These are phyloP conservation scores for Dolichopus griseipennis DNA, from an alignment of 2,888 invertebrate species.

Conservation along the genomic window DNA sequence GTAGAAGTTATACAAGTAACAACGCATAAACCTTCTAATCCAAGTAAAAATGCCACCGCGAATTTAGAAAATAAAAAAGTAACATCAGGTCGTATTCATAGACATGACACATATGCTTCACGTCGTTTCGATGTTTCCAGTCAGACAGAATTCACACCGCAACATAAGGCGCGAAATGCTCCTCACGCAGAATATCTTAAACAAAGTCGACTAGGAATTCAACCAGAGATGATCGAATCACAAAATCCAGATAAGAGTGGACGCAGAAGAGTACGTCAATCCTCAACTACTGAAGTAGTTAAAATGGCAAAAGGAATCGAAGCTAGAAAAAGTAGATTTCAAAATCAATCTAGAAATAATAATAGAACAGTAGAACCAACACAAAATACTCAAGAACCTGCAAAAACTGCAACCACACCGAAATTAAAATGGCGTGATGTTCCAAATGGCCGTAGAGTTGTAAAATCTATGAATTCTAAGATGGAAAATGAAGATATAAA, in stretches of 20 bases:
- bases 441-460: slow-evolving; percentile 18
- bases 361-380: slow-evolving; percentile 10
- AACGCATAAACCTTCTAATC: background rate
- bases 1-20: background rate
- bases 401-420: slow-evolving; percentile 21
- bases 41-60: background rate
- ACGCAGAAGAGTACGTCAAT: background rate
- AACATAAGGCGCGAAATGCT: background rate
- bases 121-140: background rate
- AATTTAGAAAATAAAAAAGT: background rate
- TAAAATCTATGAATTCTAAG: slow-evolving; percentile 17
- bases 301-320: background rate
- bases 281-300: slow-evolving; percentile 14
- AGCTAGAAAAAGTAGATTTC: background rate
- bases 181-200: background rate
- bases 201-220: background rate
- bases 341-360: background rate
- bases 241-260: background rate
- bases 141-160: background rate
- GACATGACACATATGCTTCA: background rate
- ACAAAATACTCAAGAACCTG: slow-evolving; percentile 15
- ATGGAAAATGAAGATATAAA: slow-evolving; percentile 17
- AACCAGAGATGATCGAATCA: background rate
- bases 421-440: slow-evolving; percentile 22
- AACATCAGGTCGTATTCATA: background rate